Evolutionary conservation across 2,113 vertebrate genomes (phyloP), one percentile per base, ranked within the genome.

Genomic region (Phrynosoma blainvillii): DNA sequence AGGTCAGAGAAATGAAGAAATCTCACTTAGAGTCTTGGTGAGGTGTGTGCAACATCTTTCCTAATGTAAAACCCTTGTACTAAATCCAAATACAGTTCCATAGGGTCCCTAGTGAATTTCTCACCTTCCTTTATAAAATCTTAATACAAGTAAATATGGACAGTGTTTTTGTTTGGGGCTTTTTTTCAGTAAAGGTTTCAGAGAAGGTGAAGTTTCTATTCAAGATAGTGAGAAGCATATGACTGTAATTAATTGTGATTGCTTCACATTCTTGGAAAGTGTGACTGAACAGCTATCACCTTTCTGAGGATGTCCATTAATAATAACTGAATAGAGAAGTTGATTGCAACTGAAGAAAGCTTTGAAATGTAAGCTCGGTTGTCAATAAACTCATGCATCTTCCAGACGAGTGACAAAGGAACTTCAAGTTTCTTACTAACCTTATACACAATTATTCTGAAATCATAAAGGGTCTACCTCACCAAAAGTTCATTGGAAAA

Each of bases 261-360:
- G 5, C 91, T 87, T 81, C 59, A 23, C 82, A 91, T 89, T 73
- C 84, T 86, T 92, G 75, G 84, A 82, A 81, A 87, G 66, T 42
- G 42, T 42, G 73, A n/a, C 81, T 84, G 59, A 92, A 40, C 56
- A 89, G 73, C 32, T 65, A 87, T 82, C 56, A 84, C 54, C 52
- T 10, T 73, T 86, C 30, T 62, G 65, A 9, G 25, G 52, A 75
- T 2, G 66, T 0, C 5, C 78, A 83, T 27, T 62, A 88, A 86
- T 84, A 82, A 30, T 71, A 23, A 84, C 40, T 25, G 27, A 66
- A 3, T 65, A 56, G 25, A 5, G 84, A 90, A 90, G 21, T 87
- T 65, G 70, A 70, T 2, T 87, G 77, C 70, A 66, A 42, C 65
- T 23, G 23, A 59, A 79, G 70, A 47, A 42, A 14, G 36, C 10